Conservation (phyloP, 2,888 invertebrate species). For the Ryuthela nishihirai region DNA sequence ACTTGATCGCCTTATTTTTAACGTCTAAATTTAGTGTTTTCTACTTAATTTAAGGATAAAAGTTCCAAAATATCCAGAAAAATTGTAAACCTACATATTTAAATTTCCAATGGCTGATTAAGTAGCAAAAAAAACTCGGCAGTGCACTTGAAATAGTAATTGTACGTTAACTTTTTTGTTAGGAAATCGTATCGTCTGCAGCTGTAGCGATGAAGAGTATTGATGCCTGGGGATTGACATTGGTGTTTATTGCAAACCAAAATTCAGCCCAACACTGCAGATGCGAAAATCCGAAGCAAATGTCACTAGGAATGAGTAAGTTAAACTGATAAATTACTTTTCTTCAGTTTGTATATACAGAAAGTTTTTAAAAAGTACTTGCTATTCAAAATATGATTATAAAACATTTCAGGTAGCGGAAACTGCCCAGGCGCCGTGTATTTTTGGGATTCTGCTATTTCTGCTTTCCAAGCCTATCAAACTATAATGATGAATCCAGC, state of each 20-base stretch:
- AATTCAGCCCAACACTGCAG: not conserved
- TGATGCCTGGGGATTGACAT: not conserved
- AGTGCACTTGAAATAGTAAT: not conserved
- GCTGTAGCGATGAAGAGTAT: slow-evolving; percentile 11
- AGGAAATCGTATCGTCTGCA: slow-evolving; percentile 13
- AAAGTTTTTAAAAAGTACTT: not conserved
- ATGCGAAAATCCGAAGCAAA: not conserved
- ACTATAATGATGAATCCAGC: slow-evolving; percentile 1
- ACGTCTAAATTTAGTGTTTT: too few species aligned
- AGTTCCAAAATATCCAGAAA: too few species aligned
- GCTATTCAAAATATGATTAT: not conserved
- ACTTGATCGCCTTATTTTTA: too few species aligned
- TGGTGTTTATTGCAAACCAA: slow-evolving; percentile 17
- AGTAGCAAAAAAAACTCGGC: too few species aligned
- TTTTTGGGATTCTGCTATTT: slow-evolving; percentile 3
- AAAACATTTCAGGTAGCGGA: not conserved
- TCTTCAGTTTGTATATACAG: too few species aligned
- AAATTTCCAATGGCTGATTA: too few species aligned
- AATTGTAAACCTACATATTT: too few species aligned
- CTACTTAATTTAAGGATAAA: too few species aligned
- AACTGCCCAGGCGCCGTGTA: slow-evolving; percentile 13
- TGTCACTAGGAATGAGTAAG: not conserved
- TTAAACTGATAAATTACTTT: not conserved
- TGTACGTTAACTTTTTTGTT: not conserved
- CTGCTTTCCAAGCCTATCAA: slow-evolving; percentile 5